Evolutionary conservation across 1,140 invertebrate species (phyloP).

Genomic region (Aculops lycopersici): DNA sequence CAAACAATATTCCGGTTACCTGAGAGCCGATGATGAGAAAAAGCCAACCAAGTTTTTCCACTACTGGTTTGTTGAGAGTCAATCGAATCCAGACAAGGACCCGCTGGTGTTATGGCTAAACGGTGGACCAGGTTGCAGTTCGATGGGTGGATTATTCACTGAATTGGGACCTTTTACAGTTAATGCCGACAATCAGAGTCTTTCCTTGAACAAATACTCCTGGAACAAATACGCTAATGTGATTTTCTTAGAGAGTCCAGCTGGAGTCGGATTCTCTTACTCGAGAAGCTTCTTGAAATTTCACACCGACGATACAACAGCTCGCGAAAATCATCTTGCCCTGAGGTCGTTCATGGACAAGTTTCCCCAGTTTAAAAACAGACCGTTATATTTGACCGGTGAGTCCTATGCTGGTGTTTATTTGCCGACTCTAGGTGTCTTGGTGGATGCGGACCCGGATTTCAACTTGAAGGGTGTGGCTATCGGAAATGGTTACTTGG

Average conservation of each 20-base stretch:
- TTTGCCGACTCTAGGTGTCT: conserved; percentile 19
- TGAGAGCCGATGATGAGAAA: conserved; percentile 10
- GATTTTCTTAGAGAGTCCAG: conserved; percentile 22
- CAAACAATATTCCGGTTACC: conserved; percentile 14
- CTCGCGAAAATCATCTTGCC: conserved; percentile 18
- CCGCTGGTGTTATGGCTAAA: conserved; percentile 24
- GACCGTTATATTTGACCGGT: conserved; percentile 18
- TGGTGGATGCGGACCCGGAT: conserved; percentile 14
- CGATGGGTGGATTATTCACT: conserved; percentile 18
- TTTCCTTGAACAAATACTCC: conserved; percentile 17
- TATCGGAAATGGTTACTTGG: conserved; percentile 21
- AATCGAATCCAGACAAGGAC: conserved; percentile 17
- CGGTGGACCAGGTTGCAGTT: conserved; percentile 24
- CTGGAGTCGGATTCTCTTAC: conserved; percentile 24
- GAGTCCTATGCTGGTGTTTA: conserved; percentile 20
- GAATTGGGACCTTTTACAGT: conserved; percentile 22
- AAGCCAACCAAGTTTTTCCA: conserved; percentile 8
- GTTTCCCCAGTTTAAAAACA: conserved; percentile 19
- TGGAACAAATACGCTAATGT: conserved; percentile 40
- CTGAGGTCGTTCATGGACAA: conserved; percentile 20
- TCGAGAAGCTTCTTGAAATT: conserved; percentile 17
- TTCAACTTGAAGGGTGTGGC: conserved; percentile 20
- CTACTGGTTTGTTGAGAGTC: conserved; percentile 21
- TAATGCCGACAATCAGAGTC: conserved; percentile 15
- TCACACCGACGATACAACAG: conserved; percentile 17